Base-by-base conservation (phyloP, 2,113 vertebrate species). In the Sapajus apella region DNA sequence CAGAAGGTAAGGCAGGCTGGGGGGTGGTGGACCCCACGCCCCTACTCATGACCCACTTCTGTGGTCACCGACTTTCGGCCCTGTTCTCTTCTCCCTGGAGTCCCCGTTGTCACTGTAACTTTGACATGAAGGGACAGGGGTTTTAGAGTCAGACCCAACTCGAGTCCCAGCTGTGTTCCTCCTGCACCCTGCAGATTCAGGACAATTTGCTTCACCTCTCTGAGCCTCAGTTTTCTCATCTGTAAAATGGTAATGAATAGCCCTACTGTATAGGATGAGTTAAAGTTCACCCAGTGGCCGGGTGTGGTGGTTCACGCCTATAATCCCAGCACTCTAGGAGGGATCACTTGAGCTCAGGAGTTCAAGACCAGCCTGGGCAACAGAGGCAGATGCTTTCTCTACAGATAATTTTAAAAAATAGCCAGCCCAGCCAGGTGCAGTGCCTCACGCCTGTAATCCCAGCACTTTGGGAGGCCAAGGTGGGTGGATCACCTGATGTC, bases 81-180 rank as follows among this genome's bases (percentile, higher is more conserved):
- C 82, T 35, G 80, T 0, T 0, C 27, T 0, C 56, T 25, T 40
- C 5, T 58, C 37, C 55, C 47, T 2, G 0, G 1, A 0, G 21
- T 40, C 30, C 45, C 9, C 0, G 0, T 37, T 1, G 5, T 5
- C 4, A 55, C 50, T n/a, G 0, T 23, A 9, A 21, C 86, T n/a
- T 30, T 11, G n/a, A 7, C 16, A 16, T 0, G 0, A 27, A 43
- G 52, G 37, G 70, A 14, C 61, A 11, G 0, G 21, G 58, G 21
- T 52, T 14, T 35, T 1, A 52, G 37, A 4, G 3, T 88, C 35
- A 27, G 89, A 17, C 76, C 35, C 40, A 18, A 61, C n/a, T 23
- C 64, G 3, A 13, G 11, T 23, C 32, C 21, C 20, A 43, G 83
- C n/a, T 30, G 61, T 8, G 40, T 14, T n/a, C 55, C 47, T 56